A percentile compares a stretch with the other conserved stretches of the same genome.
phyloP scores from a whole-genome alignment of 2,888 invertebrate genomes.

The Rotaria socialis region DNA sequence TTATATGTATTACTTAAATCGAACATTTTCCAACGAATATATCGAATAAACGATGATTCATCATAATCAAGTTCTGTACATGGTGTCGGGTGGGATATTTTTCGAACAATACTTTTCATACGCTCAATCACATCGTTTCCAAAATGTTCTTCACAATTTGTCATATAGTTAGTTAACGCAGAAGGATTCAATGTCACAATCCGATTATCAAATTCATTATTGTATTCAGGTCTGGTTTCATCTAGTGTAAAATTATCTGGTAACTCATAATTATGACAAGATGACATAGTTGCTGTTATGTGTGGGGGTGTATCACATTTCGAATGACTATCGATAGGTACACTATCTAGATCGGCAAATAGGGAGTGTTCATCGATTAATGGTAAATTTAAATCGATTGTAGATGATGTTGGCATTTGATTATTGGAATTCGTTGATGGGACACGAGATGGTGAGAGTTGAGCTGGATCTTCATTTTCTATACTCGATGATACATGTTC shows the following conservation, averaged over 20 bases:
- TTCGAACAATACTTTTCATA: not conserved
- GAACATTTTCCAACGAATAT: constrained; percentile 33
- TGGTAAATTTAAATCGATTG: not conserved
- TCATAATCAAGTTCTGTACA: constrained; percentile 25
- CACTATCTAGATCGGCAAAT: not conserved
- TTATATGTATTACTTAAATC: constrained; percentile 21
- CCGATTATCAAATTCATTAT: not conserved
- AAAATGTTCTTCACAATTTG: constrained; percentile 32
- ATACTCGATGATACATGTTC: not conserved
- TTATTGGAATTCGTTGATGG: not conserved
- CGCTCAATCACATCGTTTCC: not conserved
- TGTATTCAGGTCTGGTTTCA: not conserved
- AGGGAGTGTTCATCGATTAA: not conserved
- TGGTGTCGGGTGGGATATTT: not conserved
- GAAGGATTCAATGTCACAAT: not conserved
- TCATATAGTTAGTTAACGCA: constrained; percentile 14
- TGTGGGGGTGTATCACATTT: not conserved
- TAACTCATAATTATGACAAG: not conserved
- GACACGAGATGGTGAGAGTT: not conserved
- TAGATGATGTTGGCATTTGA: not conserved
- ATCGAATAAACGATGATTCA: constrained; percentile 24
- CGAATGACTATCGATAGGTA: not conserved
- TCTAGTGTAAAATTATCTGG: constrained; percentile 12
- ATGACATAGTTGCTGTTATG: not conserved
- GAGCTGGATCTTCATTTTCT: not conserved